Evolutionary conservation across 2,113 vertebrate genomes (phyloP), one percentile per base, ranked within the genome.

Genomic region (Corythornis madagascariensis): DNA sequence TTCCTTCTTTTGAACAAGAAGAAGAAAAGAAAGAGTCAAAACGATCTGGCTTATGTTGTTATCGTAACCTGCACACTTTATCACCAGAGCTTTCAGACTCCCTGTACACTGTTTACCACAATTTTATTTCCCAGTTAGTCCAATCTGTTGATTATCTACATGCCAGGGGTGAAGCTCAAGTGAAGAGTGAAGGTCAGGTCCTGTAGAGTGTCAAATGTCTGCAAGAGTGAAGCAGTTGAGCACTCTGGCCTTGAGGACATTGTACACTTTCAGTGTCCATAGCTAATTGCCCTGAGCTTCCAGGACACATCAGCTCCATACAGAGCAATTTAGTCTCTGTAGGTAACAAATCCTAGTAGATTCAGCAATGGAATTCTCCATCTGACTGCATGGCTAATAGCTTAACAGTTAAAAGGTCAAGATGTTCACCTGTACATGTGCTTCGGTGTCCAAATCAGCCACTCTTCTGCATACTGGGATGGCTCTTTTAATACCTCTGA

Each of bases 401-500:
- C 40, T 81, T 71, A 60, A 64, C 75, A 80, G 47, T 77, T 86
- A 91, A 75, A 89, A 95, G 81, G 81, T 83, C 93, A 84, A 78
- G 67, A 74, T 16, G 8, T 80, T 87, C 78, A 91, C 60, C 56
- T 88, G 40, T 20, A 52, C 52, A 13, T 28, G 28, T 33, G 42
- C 56, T 80, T 63, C 63, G 18, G 18, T 60, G 43, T 69, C 48
- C 53, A 77, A 48, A 33, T 56, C 75, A 83, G 75, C 8, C 57
- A 80, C 31, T 85, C 74, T 74, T 80, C 47, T 69, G 66, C 52
- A 77, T 21, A 64, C 11, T 29, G 33, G 52, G 18, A 66, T 66
- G 55, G 77, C 31, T 95, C 56, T 82, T 90, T 76, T 63, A 85
- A 72, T 59, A 85, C 22, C 42, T 86, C 40, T 33, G 67, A 93